Conservation (phyloP, 2,888 invertebrate genomes). For the Amiota minor region DNA sequence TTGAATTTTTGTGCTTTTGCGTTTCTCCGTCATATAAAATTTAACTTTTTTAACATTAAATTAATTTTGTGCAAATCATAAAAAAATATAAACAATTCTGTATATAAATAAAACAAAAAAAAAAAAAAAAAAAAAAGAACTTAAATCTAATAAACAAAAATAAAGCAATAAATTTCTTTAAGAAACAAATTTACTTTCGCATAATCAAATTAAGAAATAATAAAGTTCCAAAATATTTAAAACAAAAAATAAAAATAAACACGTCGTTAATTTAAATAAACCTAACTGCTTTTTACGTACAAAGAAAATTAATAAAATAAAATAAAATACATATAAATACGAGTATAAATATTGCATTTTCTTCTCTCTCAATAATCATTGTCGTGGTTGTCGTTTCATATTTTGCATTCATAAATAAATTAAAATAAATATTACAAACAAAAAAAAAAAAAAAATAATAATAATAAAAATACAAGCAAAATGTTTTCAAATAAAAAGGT, state of each 20-base stretch:
- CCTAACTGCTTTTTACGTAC: background rate
- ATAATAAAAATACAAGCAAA: conserved; percentile 34
- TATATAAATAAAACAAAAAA: conserved; percentile 8
- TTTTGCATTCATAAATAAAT: conserved; percentile 42
- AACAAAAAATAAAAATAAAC: conserved; percentile 41
- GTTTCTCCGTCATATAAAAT: background rate
- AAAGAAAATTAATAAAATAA: conserved; percentile 35
- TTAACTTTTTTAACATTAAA: conserved; percentile 10
- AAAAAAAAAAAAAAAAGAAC: conserved; percentile 28
- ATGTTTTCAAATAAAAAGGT: too few species aligned
- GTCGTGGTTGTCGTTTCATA: background rate
- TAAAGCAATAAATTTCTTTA: conserved; percentile 33
- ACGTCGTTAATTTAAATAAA: background rate
- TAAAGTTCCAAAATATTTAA: conserved; percentile 34
- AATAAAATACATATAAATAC: conserved; percentile 23
- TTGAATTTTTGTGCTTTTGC: background rate
- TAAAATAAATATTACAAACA: conserved; percentile 30
- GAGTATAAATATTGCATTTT: conserved; percentile 36
- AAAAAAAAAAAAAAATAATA: conserved; percentile 32
- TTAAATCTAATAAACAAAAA: conserved; percentile 40
- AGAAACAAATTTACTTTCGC: conserved; percentile 29
- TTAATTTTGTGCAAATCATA: background rate
- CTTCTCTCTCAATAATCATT: background rate
- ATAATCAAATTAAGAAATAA: conserved; percentile 25
- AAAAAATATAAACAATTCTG: background rate